Conservation (phyloP, 1,140 invertebrate species). For the Drosophila bifasciata region DNA sequence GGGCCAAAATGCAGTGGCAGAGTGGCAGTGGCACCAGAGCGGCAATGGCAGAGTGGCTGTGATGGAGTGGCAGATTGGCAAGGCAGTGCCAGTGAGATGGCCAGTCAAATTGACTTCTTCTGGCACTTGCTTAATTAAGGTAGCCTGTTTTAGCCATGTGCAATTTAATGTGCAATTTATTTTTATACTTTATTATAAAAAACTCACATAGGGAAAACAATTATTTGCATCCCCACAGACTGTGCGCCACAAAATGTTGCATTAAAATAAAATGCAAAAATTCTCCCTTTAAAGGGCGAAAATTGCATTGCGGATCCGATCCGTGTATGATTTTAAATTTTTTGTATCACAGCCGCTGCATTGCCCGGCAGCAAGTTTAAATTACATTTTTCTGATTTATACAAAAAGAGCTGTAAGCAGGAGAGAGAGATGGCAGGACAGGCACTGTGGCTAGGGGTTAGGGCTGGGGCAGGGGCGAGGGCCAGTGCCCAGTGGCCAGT, state of each 20-base stretch:
- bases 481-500: neutral
- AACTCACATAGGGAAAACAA: neutral
- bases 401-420: conserved; percentile 51
- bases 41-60: too few species aligned
- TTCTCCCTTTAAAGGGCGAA: conserved; percentile 22
- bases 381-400: conserved; percentile 64
- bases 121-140: conserved; percentile 29
- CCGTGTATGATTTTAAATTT: conserved; percentile 54
- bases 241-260: conserved; percentile 11
- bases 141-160: conserved; percentile 2
- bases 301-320: conserved; percentile 4
- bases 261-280: conserved; percentile 1
- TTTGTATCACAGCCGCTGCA: conserved; percentile 49
- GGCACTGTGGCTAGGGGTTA: neutral
- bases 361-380: conserved; percentile 60
- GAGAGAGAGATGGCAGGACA: conserved; percentile 31
- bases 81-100: too few species aligned
- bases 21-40: too few species aligned
- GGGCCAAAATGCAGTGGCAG: neutral
- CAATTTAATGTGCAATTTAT: conserved; percentile 6
- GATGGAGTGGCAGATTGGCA: too few species aligned
- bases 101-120: conserved; percentile 15
- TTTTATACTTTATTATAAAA: neutral
- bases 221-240: neutral
- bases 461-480: neutral